phyloP scores from a whole-genome alignment of 2,113 vertebrate species.

The Spheniscus mendiculus region DNA sequence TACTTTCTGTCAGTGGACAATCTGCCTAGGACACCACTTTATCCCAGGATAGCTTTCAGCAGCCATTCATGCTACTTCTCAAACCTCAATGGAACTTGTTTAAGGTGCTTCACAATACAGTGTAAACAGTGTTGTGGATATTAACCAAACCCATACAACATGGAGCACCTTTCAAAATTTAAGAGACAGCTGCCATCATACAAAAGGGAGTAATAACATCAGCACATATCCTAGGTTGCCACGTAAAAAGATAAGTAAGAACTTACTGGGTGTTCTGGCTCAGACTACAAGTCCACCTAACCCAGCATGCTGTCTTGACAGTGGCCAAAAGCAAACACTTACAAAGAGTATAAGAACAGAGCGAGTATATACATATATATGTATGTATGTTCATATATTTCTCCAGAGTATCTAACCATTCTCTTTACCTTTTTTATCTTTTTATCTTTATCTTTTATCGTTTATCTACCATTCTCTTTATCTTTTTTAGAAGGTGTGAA shows the following conservation, averaged over 20 bases:
- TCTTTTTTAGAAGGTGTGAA: not conserved
- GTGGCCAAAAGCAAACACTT: not conserved
- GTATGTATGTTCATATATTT: not conserved
- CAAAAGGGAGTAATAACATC: not conserved
- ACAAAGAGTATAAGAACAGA: not conserved
- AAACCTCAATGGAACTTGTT: not conserved
- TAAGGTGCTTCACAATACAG: not conserved
- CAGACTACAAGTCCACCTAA: not conserved
- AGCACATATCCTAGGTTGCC: not conserved
- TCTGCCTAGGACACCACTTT: not conserved
- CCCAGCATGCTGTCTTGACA: not conserved
- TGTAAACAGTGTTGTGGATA: not conserved
- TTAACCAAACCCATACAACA: not conserved
- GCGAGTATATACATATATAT: not conserved
- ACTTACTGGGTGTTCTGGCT: not conserved
- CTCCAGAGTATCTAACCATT: not conserved
- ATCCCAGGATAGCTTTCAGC: not conserved
- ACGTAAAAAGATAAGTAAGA: not conserved
- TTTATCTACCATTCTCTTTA: not conserved
- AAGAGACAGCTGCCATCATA: not conserved
- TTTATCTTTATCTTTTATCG: not conserved
- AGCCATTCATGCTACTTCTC: not conserved
- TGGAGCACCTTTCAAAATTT: not conserved
- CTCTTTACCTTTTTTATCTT: not conserved
- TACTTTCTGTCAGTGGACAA: not conserved